Base-by-base conservation (phyloP, 2,888 invertebrate species). In the Zaprionus bogoriensis region DNA sequence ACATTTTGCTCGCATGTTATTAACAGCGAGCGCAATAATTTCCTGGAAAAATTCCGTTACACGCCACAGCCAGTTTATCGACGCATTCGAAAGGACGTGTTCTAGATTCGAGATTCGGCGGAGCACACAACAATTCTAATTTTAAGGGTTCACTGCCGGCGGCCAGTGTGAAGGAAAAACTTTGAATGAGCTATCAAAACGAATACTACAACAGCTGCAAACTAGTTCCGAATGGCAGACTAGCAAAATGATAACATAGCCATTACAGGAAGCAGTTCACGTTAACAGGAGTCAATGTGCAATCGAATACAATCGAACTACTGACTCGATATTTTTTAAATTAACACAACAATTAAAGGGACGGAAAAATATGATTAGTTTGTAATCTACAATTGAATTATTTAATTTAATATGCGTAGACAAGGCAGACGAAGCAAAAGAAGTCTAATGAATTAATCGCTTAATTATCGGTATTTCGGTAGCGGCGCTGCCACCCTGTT, bases 21-120 rank as follows among this genome's bases (percentile, higher is more conserved):
- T 52, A 44, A 44, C 52, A 52, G 42, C 12, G 42, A 22, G 30
- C 9, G 17, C 44, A 19, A 14, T 28, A 17, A 9, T 14, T 52
- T 52, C 23, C 44, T 52, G 52, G 52, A 27, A 52, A 42, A 52
- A 28, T 22, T 19, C 42, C 52, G 52, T 32, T 52, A 44, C 22
- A 52, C 46, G 57, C 30, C 57, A n/a, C n/a, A 32, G 14, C 23
- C 28, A 51, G 25, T 44, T 30, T 20, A 7, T 36, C 32, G 17
- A 36, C 32, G 9, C 14, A 14, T 38, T 17, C 3, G 17, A 50
- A 32, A 12, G 9, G 32, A 32, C 22, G n/a, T 32, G 12, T 12
- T 47, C 10, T 30, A 10, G 17, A 19, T 39, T 17, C 17, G 38
- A n/a, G n/a, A 19, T n/a, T 20, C 10, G 22, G 14, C 10, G n/a